phyloP scores from a whole-genome alignment of 2,797 vertebrate genomes.

The Lepilemur ruficaudatus region DNA sequence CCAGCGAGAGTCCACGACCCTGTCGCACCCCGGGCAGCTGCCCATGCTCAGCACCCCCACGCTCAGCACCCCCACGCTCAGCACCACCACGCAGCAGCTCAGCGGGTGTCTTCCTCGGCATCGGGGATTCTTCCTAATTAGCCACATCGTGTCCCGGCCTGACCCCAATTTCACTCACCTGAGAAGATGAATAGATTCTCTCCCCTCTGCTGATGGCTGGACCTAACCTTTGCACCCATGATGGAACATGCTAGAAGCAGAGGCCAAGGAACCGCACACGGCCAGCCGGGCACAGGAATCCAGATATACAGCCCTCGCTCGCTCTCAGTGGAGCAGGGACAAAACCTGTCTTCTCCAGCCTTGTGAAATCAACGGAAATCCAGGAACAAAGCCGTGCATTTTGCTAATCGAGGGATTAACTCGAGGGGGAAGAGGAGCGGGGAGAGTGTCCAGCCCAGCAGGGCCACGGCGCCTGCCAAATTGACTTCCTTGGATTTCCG shows the following conservation, averaged over 20 bases:
- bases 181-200: not conserved
- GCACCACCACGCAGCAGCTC: accelerated
- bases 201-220: not conserved
- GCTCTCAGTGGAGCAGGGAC: not conserved
- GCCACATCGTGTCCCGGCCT: not conserved
- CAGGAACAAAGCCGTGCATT: accelerated
- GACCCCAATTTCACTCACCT: constrained; percentile 52
- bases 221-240: not conserved
- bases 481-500: not conserved
- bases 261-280: not conserved
- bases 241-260: not conserved
- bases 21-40: not conserved
- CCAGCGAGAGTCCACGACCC: not conserved
- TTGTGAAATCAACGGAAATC: not conserved
- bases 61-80: too few species aligned
- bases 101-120: not conserved
- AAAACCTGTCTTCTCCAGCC: not conserved
- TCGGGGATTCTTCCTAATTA: not conserved
- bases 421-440: accelerated
- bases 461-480: not conserved
- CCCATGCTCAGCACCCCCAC: not conserved
- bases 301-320: not conserved
- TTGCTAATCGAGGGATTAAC: not conserved
- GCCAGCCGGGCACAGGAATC: not conserved
- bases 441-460: accelerated